Conservation (phyloP, 2,797 vertebrate species). For the Hipposideros larvatus region DNA sequence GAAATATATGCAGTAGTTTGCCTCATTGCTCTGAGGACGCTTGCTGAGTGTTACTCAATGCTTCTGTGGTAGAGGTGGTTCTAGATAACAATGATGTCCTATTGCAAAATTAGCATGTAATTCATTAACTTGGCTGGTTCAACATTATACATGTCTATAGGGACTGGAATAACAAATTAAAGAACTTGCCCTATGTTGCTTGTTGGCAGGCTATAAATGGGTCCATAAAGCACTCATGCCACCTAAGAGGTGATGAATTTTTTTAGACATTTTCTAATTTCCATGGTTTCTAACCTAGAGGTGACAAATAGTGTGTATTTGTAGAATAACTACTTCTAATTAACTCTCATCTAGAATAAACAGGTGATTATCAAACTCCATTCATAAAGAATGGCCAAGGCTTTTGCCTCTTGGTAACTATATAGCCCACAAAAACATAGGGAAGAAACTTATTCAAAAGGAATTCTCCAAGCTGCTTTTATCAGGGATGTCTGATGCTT, state of each 20-base stretch:
- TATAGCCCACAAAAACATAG: neutral
- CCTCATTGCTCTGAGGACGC: neutral
- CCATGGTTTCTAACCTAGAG: neutral
- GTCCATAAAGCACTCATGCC: neutral
- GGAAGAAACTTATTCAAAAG: neutral
- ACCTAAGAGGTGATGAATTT: neutral
- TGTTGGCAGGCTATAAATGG: neutral
- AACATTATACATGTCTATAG: neutral
- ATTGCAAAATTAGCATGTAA: neutral
- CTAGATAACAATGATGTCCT: neutral
- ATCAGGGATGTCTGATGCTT: neutral
- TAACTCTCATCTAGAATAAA: neutral
- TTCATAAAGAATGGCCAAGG: neutral
- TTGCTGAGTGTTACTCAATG: neutral
- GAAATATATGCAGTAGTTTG: neutral
- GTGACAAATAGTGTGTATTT: neutral
- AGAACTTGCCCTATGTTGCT: neutral
- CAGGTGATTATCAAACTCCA: neutral
- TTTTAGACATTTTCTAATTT: constrained; percentile 15
- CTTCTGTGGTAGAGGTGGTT: neutral
- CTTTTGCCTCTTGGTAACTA: neutral
- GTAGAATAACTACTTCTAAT: neutral
- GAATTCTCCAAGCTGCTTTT: neutral
- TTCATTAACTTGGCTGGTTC: constrained; percentile 13
- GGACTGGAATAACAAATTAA: neutral